A percentile compares a stretch with the other conserved stretches of the same genome.
These are phyloP conservation scores for Ailurus styani DNA, from an alignment of 2,113 vertebrate genomes.

Conservation along the genomic window DNA sequence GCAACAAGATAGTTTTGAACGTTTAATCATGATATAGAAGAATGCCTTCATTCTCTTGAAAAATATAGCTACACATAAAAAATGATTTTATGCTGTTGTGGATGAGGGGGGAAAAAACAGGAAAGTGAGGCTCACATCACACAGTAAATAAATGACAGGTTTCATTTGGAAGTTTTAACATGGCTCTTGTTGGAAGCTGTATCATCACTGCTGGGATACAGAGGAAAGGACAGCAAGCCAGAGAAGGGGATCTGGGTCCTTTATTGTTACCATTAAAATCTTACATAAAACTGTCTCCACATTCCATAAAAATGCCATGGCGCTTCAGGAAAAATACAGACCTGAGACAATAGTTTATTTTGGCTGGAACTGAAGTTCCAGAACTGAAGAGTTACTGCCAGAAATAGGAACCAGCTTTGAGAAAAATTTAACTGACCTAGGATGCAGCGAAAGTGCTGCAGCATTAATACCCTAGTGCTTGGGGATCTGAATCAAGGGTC, in stretches of 20 bases:
- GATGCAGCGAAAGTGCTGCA: conserved; percentile 26
- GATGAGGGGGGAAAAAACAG: not conserved
- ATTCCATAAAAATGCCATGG: conserved; percentile 75
- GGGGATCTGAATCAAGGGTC: conserved; percentile 48
- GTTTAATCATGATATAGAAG: not conserved
- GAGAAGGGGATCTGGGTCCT: conserved; percentile 53
- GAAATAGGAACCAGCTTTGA: conserved; percentile 69
- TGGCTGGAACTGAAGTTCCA: conserved; percentile 66
- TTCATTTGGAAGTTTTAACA: not conserved
- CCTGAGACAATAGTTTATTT: conserved; percentile 73
- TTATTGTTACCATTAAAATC: conserved; percentile 66
- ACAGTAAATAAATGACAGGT: not conserved
- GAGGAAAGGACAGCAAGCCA: conserved; percentile 16
- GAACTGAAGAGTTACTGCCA: conserved; percentile 66
- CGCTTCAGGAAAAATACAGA: conserved; percentile 73
- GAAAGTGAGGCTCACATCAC: not conserved
- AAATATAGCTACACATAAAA: not conserved
- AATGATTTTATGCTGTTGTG: not conserved
- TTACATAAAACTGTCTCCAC: conserved; percentile 76
- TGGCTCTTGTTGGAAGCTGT: not conserved
- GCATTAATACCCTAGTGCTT: not conserved
- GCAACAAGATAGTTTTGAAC: not conserved
- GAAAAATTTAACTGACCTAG: conserved; percentile 46
- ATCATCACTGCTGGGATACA: not conserved
- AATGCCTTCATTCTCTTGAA: not conserved